Evolutionary conservation across 2,113 vertebrate genomes (phyloP), one percentile per base, ranked within the genome.

Genomic region (Gallinago paraguaiae): DNA sequence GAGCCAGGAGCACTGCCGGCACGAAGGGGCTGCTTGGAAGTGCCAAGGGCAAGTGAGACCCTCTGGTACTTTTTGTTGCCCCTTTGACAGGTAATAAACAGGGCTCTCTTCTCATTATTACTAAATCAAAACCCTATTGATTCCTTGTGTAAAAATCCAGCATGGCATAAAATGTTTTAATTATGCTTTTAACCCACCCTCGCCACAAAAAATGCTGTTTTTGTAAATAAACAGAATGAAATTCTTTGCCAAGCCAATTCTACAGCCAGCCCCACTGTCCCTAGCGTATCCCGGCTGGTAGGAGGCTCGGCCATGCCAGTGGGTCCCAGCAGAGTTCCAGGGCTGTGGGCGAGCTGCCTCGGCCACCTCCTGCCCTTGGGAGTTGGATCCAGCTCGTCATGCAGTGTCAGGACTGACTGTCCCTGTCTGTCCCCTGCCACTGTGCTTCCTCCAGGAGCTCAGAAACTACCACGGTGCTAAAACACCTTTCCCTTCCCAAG

Each of bases 111-210:
- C 68, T 95, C 79, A 68, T 95, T 92, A 91, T 94, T 92, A 68
- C 84, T 93, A 85, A 95, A 96, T 96, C 91, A 95, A 94, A 95
- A 54, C 67, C 60, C 54, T 92, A 64, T 92, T 67, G 95, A 95
- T 90, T 87, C 54, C 61, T 90, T 41, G 45, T 72, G 56, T 96
- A 89, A 93, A 97, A 95, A 96, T 91, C 43, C 50, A 56, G 50
- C 1, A 3, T 2, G 6, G 69, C 74, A 48, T 82, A 82, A 89
- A 93, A 93, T 80, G 54, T 82, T 96, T 94, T 93, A 89, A 94
- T 91, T 92, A 87, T 82, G 78, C 65, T 87, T 91, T 92, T 88
- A 91, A 91, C 74, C 14, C 0, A 0, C 11, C n/a, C 78, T 85
- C 1, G 0, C 71, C 6, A 5, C 72, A 91, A 82, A 82, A 82